Percentiles rank a stretch among this genome's conserved stretches.
Evolutionary conservation across 1,140 invertebrate genomes (phyloP).

Genomic region (Homalodisca vitripennis): DNA sequence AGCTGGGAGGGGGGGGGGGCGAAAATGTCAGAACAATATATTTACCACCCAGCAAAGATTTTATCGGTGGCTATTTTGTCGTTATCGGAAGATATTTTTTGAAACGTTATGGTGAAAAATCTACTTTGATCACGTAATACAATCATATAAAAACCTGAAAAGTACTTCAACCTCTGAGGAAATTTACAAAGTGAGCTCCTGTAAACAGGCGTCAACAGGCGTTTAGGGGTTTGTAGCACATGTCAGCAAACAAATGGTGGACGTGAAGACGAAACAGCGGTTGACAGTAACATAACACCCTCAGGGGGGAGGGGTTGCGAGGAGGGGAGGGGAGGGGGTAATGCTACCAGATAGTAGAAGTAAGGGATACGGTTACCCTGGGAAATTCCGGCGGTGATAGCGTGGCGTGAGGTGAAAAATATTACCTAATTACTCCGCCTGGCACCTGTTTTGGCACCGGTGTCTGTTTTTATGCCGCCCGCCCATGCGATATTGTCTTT

Average conservation of each 20-base stretch:
- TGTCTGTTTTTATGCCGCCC: neutral
- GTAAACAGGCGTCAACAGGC: neutral
- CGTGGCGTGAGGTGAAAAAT: conserved; percentile 20
- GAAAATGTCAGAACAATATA: too few relatives aligned
- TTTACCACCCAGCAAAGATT: too few relatives aligned
- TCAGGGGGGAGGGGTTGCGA: neutral
- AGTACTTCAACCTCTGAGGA: too few relatives aligned
- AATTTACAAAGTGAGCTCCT: too few relatives aligned
- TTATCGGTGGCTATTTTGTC: too few relatives aligned
- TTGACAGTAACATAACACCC: neutral
- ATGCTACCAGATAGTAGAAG: neutral
- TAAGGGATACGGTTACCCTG: conserved; percentile 7
- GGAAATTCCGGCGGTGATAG: conserved; percentile 18
- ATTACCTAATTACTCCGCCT: neutral
- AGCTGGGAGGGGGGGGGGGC: too few relatives aligned
- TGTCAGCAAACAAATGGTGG: conserved; percentile 18
- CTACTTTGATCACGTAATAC: too few relatives aligned
- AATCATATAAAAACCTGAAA: too few relatives aligned
- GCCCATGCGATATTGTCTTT: conserved; percentile 12
- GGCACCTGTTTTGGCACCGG: too few relatives aligned
- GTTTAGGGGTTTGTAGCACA: neutral
- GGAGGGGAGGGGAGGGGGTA: neutral
- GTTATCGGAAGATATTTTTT: too few relatives aligned
- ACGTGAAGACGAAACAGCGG: neutral
- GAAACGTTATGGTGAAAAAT: too few relatives aligned